Evolutionary conservation across 2,797 vertebrate genomes (phyloP).

Genomic region (Enteromius viviparus): DNA sequence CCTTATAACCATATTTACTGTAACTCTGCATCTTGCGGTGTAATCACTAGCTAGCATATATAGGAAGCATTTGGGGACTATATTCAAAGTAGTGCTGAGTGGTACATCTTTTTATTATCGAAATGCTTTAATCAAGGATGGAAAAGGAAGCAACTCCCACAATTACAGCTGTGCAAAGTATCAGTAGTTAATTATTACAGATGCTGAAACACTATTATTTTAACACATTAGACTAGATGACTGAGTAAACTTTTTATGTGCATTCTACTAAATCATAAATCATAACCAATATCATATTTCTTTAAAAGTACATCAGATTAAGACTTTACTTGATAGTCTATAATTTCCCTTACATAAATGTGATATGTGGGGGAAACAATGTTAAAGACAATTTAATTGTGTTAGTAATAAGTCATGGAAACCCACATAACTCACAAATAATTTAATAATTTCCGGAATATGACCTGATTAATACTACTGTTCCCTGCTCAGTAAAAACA

Average conservation of each 20-base stretch:
- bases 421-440: background rate
- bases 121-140: background rate
- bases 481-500: background rate
- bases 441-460: background rate
- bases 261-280: background rate
- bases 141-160: background rate
- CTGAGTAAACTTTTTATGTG: background rate
- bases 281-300: background rate
- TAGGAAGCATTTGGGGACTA: background rate
- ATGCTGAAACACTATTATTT: background rate
- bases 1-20: background rate
- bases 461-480: background rate
- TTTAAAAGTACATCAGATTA: background rate
- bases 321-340: background rate
- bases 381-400: background rate
- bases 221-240: background rate
- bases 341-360: background rate
- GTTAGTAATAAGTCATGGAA: background rate
- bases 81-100: slow-evolving; percentile 24
- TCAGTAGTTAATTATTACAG: background rate
- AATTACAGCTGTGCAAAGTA: background rate
- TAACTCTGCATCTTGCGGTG: background rate
- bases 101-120: background rate
- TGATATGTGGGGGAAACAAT: background rate
- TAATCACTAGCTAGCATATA: background rate